phyloP scores from a whole-genome alignment of 2,797 vertebrate species.

The Uromys caudimaculatus region DNA sequence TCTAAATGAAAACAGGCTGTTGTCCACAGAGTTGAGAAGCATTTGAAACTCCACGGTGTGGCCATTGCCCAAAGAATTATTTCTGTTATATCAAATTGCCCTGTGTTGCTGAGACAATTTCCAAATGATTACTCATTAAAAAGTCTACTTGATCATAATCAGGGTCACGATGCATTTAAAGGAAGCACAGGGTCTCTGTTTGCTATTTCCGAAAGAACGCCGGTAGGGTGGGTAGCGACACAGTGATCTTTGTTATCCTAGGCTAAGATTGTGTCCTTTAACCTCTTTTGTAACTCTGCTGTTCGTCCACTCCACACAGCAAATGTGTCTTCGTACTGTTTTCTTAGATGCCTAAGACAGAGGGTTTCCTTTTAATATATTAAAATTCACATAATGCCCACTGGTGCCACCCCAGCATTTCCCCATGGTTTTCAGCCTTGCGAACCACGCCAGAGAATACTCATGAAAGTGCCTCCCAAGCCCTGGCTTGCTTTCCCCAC shows the following conservation, averaged over 20 bases:
- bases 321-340: conserved; percentile 7
- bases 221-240: not conserved
- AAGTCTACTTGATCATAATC: not conserved
- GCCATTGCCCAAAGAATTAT: not conserved
- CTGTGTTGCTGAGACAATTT: not conserved
- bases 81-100: not conserved
- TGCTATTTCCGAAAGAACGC: not conserved
- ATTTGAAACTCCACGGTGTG: not conserved
- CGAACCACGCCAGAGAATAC: not conserved
- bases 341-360: conserved; percentile 2
- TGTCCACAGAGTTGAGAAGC: not conserved
- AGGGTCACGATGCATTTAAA: not conserved
- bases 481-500: conserved; percentile 24
- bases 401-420: not conserved
- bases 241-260: not conserved
- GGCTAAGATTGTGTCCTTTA: conserved; percentile 12
- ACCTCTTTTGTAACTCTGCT: not conserved
- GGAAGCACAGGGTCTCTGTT: not conserved
- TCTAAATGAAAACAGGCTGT: not conserved
- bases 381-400: not conserved
- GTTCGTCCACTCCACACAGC: not conserved
- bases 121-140: not conserved
- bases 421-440: not conserved
- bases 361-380: not conserved
- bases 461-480: not conserved